phyloP scores from a whole-genome alignment of 2,113 vertebrate genomes.

The Xiphias gladius region DNA sequence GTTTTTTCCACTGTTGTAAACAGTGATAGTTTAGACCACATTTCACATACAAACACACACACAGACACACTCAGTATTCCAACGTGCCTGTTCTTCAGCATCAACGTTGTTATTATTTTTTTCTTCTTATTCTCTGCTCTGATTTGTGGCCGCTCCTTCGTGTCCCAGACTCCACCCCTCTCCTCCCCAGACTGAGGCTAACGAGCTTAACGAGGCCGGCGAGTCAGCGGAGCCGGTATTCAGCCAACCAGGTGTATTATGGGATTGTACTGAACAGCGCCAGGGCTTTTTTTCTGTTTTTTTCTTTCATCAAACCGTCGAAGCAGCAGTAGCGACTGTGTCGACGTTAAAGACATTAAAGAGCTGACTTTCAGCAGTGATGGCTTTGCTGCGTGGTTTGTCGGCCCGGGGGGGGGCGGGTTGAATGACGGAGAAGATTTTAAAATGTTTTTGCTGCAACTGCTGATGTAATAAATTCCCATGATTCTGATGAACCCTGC shows the following conservation, averaged over 20 bases:
- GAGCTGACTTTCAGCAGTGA: neutral
- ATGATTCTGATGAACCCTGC: slow-evolving; percentile 57
- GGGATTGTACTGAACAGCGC: slow-evolving; percentile 27
- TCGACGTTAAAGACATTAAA: slow-evolving; percentile 14
- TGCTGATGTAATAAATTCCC: slow-evolving; percentile 77
- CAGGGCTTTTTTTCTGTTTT: slow-evolving; percentile 4
- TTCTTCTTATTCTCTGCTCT: slow-evolving; percentile 58
- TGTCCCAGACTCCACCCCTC: slow-evolving; percentile 44
- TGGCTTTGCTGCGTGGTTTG: slow-evolving; percentile 8
- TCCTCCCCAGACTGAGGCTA: slow-evolving; percentile 14
- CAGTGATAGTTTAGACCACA: slow-evolving; percentile 77
- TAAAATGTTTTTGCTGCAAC: slow-evolving; percentile 70
- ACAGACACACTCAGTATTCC: slow-evolving; percentile 70
- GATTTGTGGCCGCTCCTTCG: slow-evolving; percentile 55
- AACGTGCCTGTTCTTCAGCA: slow-evolving; percentile 79
- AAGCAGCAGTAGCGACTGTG: neutral
- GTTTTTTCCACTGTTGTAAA: slow-evolving; percentile 81
- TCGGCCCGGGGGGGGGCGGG: slow-evolving; percentile 7
- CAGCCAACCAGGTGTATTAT: slow-evolving; percentile 39
- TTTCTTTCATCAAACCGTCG: neutral
- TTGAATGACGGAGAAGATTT: slow-evolving; percentile 49
- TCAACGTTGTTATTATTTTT: slow-evolving; percentile 35
- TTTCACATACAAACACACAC: slow-evolving; percentile 24
- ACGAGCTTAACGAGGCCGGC: slow-evolving; percentile 4
- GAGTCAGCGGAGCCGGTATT: neutral